Evolutionary conservation across 1,140 invertebrate species (phyloP), one percentile per base, ranked within the genome.

Genomic region (Planococcus citri): DNA sequence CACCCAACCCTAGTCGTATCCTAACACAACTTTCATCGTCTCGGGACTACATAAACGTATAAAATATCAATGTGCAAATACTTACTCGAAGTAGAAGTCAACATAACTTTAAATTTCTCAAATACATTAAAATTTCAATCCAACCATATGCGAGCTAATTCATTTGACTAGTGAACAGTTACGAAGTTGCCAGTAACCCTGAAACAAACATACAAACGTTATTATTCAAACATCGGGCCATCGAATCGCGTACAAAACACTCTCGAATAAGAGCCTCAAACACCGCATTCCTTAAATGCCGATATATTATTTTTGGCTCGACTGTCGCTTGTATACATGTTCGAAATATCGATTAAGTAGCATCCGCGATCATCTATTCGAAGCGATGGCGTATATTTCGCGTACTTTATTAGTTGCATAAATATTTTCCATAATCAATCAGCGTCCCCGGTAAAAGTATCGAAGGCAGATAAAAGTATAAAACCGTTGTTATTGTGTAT

Each of bases 261-360:
- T 2, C 6, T 9, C 41, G 41, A 51, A n/a, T 20, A 20, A 9
- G 17, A 2, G 17, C n/a, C 17, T 51, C 41, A 12, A 33, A 51
- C 41, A 51, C 41, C 41, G 41, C 41, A 51, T 51, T 51, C 41
- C n/a, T 51, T 14, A 51, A 51, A 51, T 51, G 41, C 41, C 41
- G 41, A 51, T 51, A 51, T 51, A n/a, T 51, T 51, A 51, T 51
- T 51, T 51, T 51, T 51, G 41, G 41, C 41, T 51, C 17, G 41
- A 17, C 41, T 20, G n/a, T 51, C 29, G 12, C 12, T 33, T 6
- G 41, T 51, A 51, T 17, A 37, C 6, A 6, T 37, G 6, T 37
- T 37, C 33, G 6, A 37, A 37, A 8, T 51, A 9, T 51, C 41
- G 41, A 51, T 17, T 51, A n/a, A n/a, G n/a, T n/a, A n/a, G n/a